phyloP scores from a whole-genome alignment of 2,797 vertebrate genomes.

The Ammospiza maritima region DNA sequence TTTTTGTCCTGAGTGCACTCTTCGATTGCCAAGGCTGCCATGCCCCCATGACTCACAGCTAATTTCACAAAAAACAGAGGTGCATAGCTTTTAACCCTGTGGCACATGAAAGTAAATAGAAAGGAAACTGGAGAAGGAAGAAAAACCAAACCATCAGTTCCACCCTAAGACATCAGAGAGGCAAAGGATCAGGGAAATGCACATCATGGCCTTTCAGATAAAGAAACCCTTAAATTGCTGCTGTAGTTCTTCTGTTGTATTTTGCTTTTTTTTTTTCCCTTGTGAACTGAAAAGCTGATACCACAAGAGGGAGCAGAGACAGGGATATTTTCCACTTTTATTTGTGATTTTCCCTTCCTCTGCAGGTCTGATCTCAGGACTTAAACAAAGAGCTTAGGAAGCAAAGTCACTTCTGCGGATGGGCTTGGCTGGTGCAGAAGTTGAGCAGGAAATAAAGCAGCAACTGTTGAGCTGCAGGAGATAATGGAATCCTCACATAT shows the following conservation, averaged over 20 bases:
- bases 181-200: not conserved
- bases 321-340: not conserved
- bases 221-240: not conserved
- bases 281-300: not conserved
- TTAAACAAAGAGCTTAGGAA: not conserved
- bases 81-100: not conserved
- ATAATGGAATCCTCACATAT: not conserved
- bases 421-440: not conserved
- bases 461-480: not conserved
- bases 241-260: not conserved
- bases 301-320: not conserved
- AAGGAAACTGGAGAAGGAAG: not conserved
- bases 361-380: no score
- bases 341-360: not conserved
- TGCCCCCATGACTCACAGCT: slow-evolving; percentile 33
- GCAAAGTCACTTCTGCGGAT: not conserved
- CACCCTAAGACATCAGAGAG: not conserved
- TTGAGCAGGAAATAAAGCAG: not conserved
- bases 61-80: not conserved
- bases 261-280: not conserved
- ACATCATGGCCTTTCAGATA: not conserved
- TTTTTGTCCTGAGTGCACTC: not conserved
- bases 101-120: not conserved
- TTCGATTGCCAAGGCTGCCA: not conserved
- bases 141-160: not conserved